A percentile compares a stretch with the other conserved stretches of the same genome.
Conservation (phyloP, 2,113 vertebrate genomes). For the Nothobranchius furzeri region DNA sequence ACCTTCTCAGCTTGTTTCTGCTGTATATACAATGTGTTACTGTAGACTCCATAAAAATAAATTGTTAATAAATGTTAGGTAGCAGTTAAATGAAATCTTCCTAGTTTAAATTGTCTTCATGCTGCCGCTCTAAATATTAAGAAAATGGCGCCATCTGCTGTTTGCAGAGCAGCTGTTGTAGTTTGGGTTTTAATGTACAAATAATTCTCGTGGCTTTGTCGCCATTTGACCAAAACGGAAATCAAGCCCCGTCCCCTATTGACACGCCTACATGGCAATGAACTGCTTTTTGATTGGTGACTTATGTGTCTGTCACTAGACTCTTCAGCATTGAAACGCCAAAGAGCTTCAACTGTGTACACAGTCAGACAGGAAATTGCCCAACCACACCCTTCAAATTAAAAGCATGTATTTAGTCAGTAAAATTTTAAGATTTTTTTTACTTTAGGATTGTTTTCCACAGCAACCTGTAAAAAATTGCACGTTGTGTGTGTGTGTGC, state of each 20-base stretch:
- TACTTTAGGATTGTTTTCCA: too few relatives aligned
- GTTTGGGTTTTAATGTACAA: neutral
- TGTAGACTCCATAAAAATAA: too few relatives aligned
- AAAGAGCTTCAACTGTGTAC: neutral
- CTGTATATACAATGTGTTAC: too few relatives aligned
- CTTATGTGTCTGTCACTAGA: slow-evolving; percentile 34
- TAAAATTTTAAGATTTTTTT: neutral
- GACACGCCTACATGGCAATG: neutral
- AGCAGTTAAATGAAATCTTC: too few relatives aligned
- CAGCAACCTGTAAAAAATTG: too few relatives aligned
- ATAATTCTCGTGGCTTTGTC: slow-evolving; percentile 34
- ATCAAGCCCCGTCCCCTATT: slow-evolving; percentile 9
- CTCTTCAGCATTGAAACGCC: neutral
- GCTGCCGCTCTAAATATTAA: neutral
- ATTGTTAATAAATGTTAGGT: too few relatives aligned
- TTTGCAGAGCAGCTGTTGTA: neutral
- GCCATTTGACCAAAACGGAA: slow-evolving; percentile 37
- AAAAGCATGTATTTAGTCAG: neutral
- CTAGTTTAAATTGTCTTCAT: too few relatives aligned
- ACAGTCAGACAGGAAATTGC: neutral
- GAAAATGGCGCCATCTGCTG: slow-evolving; percentile 52
- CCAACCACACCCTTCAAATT: slow-evolving; percentile 8
- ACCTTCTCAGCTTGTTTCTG: too few relatives aligned
- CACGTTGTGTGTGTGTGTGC: too few relatives aligned
- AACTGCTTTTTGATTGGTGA: slow-evolving; percentile 38